These are phyloP conservation scores for Andrena trimmerana DNA, from an alignment of 2,888 invertebrate species.

Conservation along the genomic window DNA sequence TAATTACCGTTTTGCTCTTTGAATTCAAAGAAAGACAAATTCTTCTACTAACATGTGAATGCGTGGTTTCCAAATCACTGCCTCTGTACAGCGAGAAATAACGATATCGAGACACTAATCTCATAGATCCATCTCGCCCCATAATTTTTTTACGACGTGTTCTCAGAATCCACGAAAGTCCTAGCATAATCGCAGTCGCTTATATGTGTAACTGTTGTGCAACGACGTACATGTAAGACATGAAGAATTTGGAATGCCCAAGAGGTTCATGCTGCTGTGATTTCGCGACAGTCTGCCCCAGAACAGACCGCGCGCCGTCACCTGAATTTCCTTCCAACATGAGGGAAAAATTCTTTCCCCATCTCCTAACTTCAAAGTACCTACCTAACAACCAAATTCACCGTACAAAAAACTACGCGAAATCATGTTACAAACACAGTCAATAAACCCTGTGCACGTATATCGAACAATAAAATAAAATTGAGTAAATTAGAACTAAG, in stretches of 20 bases:
- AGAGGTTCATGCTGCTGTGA: conserved; percentile 38
- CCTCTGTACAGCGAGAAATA: not conserved
- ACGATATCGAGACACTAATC: conserved; percentile 9
- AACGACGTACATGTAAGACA: conserved; percentile 37
- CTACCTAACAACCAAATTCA: no score
- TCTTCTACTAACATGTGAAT: not conserved
- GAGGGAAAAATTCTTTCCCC: not conserved
- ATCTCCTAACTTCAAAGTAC: no score
- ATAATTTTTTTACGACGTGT: conserved; percentile 18
- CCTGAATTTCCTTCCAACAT: conserved; percentile 23
- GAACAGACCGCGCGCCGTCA: conserved; percentile 43
- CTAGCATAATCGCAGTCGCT: conserved; percentile 34
- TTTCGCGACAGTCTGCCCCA: conserved; percentile 26
- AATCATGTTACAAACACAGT: no score
- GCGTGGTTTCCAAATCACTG: conserved; percentile 13
- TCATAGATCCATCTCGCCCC: conserved; percentile 14
- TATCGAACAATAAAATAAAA: no score
- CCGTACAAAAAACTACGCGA: no score
- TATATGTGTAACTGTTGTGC: conserved; percentile 49
- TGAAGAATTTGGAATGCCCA: conserved; percentile 56
- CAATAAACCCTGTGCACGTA: no score
- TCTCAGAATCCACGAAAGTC: conserved; percentile 54
- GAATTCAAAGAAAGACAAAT: not conserved
- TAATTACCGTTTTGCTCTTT: not conserved
- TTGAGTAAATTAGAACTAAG: no score